Conservation (phyloP, 2,113 vertebrate genomes). For the Seriola quinqueradiata region DNA sequence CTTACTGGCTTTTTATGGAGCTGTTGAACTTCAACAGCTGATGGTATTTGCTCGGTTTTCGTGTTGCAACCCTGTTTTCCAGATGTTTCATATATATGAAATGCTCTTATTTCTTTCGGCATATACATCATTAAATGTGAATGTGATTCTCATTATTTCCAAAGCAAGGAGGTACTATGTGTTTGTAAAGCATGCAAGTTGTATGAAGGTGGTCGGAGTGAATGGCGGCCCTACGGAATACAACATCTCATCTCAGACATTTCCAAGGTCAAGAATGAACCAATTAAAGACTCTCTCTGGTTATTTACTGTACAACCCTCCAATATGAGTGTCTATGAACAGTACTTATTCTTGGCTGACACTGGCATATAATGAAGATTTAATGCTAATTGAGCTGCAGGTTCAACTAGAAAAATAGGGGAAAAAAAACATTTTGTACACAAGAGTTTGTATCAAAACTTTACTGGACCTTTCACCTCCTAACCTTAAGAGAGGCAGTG, state of each 20-base stretch:
- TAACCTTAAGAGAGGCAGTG: neutral
- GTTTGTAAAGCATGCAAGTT: too few species aligned
- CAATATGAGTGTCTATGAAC: neutral
- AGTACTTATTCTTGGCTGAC: too few species aligned
- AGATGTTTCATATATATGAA: neutral
- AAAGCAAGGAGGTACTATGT: too few species aligned
- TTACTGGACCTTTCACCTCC: neutral
- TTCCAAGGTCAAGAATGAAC: neutral
- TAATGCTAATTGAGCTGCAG: neutral
- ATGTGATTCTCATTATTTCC: neutral
- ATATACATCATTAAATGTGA: neutral
- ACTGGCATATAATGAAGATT: neutral
- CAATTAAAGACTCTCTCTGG: neutral
- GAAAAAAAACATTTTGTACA: neutral
- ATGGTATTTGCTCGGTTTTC: neutral
- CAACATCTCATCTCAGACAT: too few species aligned
- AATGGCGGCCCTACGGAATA: too few species aligned
- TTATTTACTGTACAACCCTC: neutral
- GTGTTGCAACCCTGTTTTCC: neutral
- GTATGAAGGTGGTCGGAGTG: too few species aligned
- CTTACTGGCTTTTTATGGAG: neutral
- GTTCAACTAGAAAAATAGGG: neutral
- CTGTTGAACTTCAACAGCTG: neutral
- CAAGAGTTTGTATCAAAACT: neutral
- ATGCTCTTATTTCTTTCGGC: neutral